Conservation (phyloP, 1,140 invertebrate genomes). For the Triops longicaudatus region DNA sequence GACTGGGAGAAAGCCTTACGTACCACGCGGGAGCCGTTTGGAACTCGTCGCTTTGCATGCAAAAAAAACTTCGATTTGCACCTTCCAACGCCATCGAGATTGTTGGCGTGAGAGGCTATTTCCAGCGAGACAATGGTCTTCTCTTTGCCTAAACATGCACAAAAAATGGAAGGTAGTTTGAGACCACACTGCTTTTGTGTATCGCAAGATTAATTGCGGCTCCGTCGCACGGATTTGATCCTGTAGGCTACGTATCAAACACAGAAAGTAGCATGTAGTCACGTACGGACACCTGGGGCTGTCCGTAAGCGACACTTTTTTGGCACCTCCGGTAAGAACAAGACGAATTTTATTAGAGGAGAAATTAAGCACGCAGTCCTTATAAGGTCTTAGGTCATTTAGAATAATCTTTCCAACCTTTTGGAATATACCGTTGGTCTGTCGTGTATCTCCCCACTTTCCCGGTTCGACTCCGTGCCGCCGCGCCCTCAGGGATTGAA, state of each 20-base stretch:
- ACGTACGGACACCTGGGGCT: slow-evolving; percentile 2
- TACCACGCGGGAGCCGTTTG: background rate
- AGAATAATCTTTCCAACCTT: background rate
- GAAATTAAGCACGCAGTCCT: background rate
- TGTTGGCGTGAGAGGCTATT: background rate
- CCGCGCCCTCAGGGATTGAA: background rate
- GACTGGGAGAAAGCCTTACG: background rate
- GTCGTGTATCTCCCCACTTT: background rate
- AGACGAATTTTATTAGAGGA: background rate
- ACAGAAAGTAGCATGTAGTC: background rate
- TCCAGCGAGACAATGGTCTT: background rate
- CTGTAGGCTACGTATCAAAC: background rate
- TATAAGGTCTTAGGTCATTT: background rate
- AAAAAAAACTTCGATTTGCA: background rate
- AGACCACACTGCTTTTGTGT: background rate
- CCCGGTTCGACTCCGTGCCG: background rate
- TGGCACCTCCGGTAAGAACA: background rate
- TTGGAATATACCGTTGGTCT: background rate
- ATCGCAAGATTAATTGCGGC: background rate
- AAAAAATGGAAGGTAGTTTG: background rate
- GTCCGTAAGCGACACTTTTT: slow-evolving; percentile 12
- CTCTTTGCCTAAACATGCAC: background rate
- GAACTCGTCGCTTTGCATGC: background rate
- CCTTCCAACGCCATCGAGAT: background rate
- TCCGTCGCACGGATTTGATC: background rate